phyloP scores from a whole-genome alignment of 1,140 invertebrate genomes.

The Drosophila repletoides region DNA sequence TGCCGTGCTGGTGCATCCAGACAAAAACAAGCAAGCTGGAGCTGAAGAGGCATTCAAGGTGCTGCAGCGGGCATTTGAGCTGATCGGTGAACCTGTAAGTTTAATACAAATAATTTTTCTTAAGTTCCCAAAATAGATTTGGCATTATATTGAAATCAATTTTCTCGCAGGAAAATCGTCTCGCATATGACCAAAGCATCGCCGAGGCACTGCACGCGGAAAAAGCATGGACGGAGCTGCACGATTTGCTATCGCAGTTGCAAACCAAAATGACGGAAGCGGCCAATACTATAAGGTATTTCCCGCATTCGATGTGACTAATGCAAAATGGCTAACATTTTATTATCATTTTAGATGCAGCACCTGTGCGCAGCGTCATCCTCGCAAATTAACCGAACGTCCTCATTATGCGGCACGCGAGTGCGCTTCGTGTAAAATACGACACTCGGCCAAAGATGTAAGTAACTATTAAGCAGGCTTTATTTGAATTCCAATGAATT shows the following conservation, averaged over 20 bases:
- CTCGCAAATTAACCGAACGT: constrained; percentile 90
- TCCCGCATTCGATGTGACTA: too few species aligned
- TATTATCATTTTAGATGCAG: constrained; percentile 86
- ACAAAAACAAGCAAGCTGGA: constrained; percentile 96
- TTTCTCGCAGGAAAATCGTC: constrained; percentile 87
- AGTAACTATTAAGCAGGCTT: constrained; percentile 31
- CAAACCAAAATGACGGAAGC: constrained; percentile 97
- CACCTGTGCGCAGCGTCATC: constrained; percentile 94
- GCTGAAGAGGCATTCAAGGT: constrained; percentile 98
- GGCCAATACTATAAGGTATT: constrained; percentile 90
- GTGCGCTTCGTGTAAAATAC: constrained; percentile 94
- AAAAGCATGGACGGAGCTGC: constrained; percentile 92
- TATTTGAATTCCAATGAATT: neutral
- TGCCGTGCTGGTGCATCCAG: constrained; percentile 96
- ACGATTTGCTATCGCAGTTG: constrained; percentile 91
- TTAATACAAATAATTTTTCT: neutral
- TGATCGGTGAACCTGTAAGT: constrained; percentile 94
- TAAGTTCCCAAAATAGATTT: neutral
- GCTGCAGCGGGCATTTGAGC: constrained; percentile 95
- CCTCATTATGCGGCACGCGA: constrained; percentile 95
- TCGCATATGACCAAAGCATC: constrained; percentile 88
- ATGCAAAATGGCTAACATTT: neutral
- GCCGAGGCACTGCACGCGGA: constrained; percentile 90
- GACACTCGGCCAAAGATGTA: constrained; percentile 95
- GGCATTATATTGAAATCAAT: neutral